Evolutionary conservation across 1,140 invertebrate species (phyloP).

Genomic region (Tenebrio molitor): DNA sequence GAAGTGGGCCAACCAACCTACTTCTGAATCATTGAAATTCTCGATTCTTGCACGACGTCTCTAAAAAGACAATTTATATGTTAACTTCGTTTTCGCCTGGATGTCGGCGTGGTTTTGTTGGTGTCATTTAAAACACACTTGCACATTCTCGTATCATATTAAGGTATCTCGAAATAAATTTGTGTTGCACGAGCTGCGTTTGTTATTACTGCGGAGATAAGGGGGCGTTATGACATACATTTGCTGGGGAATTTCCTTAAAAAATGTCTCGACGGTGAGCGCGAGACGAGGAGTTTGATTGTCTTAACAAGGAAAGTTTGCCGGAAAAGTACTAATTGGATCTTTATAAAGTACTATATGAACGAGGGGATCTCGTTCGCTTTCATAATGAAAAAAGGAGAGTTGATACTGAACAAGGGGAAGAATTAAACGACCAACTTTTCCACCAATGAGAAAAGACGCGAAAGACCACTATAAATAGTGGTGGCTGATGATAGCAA

Average conservation of each 20-base stretch:
- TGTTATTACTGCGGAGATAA: conserved; percentile 16
- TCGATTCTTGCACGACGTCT: too few relatives aligned
- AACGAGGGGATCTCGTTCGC: not conserved
- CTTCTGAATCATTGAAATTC: too few relatives aligned
- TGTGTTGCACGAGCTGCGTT: conserved; percentile 1
- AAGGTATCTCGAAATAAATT: conserved; percentile 22
- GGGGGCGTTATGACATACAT: not conserved
- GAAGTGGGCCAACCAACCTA: too few relatives aligned
- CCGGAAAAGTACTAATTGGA: conserved; percentile 35
- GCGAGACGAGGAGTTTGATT: conserved; percentile 10
- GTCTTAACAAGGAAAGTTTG: conserved; percentile 32
- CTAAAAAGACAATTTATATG: too few relatives aligned
- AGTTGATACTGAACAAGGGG: not conserved
- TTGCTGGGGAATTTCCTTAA: conserved; percentile 5
- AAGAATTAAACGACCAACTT: too few relatives aligned
- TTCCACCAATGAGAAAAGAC: too few relatives aligned
- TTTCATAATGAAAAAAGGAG: conserved; percentile 12
- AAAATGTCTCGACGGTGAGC: not conserved
- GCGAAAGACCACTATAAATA: too few relatives aligned
- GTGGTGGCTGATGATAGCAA: too few relatives aligned
- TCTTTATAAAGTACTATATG: conserved; percentile 33
- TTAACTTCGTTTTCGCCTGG: too few relatives aligned
- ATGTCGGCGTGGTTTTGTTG: too few relatives aligned
- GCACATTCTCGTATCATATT: conserved; percentile 5
- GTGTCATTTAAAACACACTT: not conserved